Conservation (phyloP, 2,888 invertebrate genomes). For the Lissocephala sabroskyi region DNA sequence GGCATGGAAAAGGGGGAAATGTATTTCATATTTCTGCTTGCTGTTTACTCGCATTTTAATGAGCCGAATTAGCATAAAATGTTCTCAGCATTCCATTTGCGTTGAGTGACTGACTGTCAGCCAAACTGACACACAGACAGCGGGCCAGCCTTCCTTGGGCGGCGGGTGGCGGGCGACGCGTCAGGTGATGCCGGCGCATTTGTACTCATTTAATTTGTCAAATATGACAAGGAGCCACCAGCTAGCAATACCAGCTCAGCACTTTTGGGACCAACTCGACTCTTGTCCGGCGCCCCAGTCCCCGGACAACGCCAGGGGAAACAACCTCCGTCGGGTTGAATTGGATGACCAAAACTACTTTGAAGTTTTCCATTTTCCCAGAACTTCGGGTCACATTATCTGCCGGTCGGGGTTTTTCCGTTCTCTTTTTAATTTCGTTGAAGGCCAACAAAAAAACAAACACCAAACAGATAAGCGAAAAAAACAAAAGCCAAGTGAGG, state of each 20-base stretch:
- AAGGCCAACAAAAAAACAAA: constrained; percentile 8
- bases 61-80: constrained; percentile 62
- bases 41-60: constrained; percentile 53
- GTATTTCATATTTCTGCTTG: constrained; percentile 41
- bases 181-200: not conserved
- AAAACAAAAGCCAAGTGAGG: too few species aligned
- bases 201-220: constrained; percentile 49
- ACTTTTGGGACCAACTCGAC: constrained; percentile 3
- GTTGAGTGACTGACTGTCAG: not conserved
- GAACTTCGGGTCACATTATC: too few species aligned
- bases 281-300: too few species aligned
- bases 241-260: not conserved
- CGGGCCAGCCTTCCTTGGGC: too few species aligned
- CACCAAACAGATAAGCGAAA: too few species aligned
- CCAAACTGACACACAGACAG: not conserved
- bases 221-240: constrained; percentile 36
- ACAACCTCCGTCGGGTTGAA: too few species aligned
- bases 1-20: constrained; percentile 19
- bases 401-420: too few species aligned
- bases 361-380: constrained; percentile 5
- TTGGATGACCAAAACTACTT: constrained; percentile 6
- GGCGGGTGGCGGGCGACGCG: not conserved
- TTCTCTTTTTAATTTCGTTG: constrained; percentile 44
- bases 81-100: constrained; percentile 2
- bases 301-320: too few species aligned